These are phyloP conservation scores for Tenualosa ilisha DNA, from an alignment of 2,797 vertebrate species.

Conservation along the genomic window DNA sequence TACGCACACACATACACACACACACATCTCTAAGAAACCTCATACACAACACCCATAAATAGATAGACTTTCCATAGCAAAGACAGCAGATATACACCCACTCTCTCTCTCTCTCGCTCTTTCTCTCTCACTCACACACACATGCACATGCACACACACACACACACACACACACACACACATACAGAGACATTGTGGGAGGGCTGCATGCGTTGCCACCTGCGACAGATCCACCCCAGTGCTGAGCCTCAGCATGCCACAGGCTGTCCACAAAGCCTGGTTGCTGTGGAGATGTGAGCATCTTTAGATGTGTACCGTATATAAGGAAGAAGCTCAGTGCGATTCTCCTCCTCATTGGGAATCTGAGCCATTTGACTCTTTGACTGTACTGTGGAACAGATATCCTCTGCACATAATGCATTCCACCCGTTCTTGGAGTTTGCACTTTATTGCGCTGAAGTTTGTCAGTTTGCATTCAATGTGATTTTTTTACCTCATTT, in stretches of 20 bases:
- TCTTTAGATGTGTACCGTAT: not conserved
- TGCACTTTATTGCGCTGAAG: not conserved
- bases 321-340: not conserved
- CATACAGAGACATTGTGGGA: not conserved
- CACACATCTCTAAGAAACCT: not conserved
- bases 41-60: not conserved
- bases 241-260: not conserved
- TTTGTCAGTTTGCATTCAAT: not conserved
- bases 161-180: not conserved
- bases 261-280: not conserved
- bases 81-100: not conserved
- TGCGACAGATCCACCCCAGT: not conserved
- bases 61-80: not conserved
- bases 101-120: too few species aligned
- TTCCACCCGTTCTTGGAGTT: not conserved
- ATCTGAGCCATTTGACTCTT: not conserved
- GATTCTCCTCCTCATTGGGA: not conserved
- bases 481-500: not conserved
- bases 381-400: not conserved
- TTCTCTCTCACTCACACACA: not conserved
- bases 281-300: constrained; percentile 26
- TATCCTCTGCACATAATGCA: not conserved
- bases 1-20: not conserved
- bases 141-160: not conserved
- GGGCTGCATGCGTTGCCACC: not conserved